Conservation (phyloP, 2,797 vertebrate species). For the Erethizon dorsatum region DNA sequence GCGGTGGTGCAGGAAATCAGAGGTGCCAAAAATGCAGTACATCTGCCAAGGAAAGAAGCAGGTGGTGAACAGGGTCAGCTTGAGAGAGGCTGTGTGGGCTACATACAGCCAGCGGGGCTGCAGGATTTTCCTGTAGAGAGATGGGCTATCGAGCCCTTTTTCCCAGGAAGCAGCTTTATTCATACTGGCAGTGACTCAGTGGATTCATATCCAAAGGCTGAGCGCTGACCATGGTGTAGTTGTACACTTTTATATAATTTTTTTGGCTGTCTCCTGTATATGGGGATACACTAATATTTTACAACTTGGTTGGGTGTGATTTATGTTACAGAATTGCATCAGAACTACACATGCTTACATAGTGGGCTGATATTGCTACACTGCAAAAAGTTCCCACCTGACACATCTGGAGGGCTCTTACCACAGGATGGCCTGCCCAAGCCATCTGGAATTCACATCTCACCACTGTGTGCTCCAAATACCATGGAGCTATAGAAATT, state of each 20-base stretch:
- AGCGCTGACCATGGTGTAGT: too few relatives aligned
- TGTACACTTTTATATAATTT: too few relatives aligned
- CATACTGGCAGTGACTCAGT: not conserved
- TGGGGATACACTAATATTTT: not conserved
- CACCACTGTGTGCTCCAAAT: not conserved
- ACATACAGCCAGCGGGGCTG: not conserved
- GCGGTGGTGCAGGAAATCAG: not conserved
- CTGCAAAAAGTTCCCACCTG: not conserved
- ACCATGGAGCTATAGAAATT: not conserved
- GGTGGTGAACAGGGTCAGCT: not conserved
- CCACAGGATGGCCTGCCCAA: not conserved
- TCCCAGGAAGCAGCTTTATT: not conserved
- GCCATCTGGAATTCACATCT: not conserved
- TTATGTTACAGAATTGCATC: not conserved
- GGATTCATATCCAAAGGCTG: not conserved
- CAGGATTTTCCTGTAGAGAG: not conserved
- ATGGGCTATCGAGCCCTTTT: not conserved
- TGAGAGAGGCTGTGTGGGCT: not conserved
- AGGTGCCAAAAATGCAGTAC: not conserved
- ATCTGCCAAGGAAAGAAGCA: not conserved
- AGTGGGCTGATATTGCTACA: not conserved
- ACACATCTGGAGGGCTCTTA: not conserved
- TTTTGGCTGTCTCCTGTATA: not conserved
- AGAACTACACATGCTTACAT: not conserved
- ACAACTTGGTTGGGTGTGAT: not conserved